Conservation (phyloP, 2,888 invertebrate genomes). For the Tetranychus piercei region DNA sequence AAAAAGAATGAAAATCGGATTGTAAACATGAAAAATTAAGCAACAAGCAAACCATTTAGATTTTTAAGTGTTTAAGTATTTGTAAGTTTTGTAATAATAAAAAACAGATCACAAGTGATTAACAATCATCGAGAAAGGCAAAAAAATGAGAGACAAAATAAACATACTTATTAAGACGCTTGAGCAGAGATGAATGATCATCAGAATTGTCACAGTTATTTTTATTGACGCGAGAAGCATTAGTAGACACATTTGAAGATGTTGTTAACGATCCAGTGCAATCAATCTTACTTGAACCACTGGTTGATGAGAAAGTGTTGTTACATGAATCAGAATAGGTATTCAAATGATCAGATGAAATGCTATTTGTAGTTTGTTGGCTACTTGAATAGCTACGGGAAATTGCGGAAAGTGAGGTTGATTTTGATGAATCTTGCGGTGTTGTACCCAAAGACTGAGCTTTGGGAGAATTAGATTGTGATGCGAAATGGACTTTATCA, state of each 20-base stretch:
- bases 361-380: not conserved
- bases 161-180: not conserved
- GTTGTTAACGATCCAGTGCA: not conserved
- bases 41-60: not conserved
- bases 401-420: not conserved
- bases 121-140: not conserved
- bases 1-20: no score
- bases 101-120: not conserved
- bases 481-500: not conserved
- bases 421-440: not conserved
- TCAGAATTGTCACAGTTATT: not conserved
- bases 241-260: not conserved
- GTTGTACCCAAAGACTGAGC: not conserved
- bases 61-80: no score
- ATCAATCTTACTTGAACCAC: conserved; percentile 1
- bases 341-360: not conserved
- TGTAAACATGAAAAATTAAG: not conserved
- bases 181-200: not conserved
- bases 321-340: not conserved
- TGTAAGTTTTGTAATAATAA: no score
- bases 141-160: not conserved
- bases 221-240: not conserved
- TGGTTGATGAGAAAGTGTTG: not conserved
- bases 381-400: not conserved
- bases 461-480: not conserved